phyloP scores from a whole-genome alignment of 2,888 invertebrate species.

The Drosophila mercatorum region DNA sequence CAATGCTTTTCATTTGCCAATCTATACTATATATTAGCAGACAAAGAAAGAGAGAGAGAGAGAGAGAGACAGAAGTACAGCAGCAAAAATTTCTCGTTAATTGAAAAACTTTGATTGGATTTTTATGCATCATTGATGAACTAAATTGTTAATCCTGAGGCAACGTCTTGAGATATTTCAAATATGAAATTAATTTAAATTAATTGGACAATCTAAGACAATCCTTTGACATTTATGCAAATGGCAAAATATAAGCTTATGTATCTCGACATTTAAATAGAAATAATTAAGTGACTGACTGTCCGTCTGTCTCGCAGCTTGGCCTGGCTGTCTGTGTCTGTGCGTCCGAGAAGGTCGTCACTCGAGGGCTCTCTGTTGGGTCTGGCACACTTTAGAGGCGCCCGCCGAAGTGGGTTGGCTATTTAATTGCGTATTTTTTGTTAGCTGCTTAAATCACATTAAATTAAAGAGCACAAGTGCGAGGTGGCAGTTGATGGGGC shows the following conservation, averaged over 20 bases:
- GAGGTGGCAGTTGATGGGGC: neutral
- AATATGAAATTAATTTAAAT: constrained; percentile 38
- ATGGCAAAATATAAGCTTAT: constrained; percentile 20
- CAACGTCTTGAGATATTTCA: constrained; percentile 6
- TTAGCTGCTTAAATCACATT: constrained; percentile 56
- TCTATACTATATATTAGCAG: neutral
- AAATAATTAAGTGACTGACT: constrained; percentile 36
- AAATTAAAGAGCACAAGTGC: constrained; percentile 50
- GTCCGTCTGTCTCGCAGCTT: constrained; percentile 16
- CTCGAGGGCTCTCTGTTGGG: constrained; percentile 12
- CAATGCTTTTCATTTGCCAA: constrained; percentile 26
- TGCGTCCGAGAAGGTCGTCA: constrained; percentile 56
- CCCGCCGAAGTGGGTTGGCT: constrained; percentile 35
- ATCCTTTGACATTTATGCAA: constrained; percentile 31
- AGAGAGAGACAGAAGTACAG: neutral
- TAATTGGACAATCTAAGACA: constrained; percentile 31
- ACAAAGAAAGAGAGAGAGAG: neutral
- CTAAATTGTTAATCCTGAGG: constrained; percentile 34
- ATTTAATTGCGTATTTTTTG: constrained; percentile 58
- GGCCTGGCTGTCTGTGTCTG: constrained; percentile 13
- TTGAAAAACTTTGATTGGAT: constrained; percentile 67
- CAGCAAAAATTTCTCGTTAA: constrained; percentile 36
- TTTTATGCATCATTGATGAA: constrained; percentile 47
- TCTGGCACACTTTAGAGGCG: constrained; percentile 45
- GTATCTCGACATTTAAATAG: constrained; percentile 51